Percentiles rank a stretch among this genome's conserved stretches.
Evolutionary conservation across 1,140 invertebrate species (phyloP).

Genomic region (Drosophila prosaltans): DNA sequence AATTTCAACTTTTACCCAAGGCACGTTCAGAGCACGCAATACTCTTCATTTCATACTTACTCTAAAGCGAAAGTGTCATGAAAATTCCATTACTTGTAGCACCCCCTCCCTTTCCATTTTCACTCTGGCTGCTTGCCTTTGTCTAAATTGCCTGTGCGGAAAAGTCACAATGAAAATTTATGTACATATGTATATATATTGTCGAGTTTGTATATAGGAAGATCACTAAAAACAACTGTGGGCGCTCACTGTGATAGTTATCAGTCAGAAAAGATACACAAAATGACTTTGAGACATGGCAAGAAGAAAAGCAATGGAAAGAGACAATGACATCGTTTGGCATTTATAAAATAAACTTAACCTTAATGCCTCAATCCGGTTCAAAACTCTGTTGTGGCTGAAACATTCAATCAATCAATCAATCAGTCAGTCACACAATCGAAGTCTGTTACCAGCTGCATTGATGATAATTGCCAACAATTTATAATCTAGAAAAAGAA

Average conservation of each 20-base stretch:
- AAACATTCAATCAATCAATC: slow-evolving; percentile 42
- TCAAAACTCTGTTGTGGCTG: not conserved
- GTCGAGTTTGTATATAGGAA: slow-evolving; percentile 32
- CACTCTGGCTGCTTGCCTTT: not conserved
- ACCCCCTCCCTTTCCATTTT: too few relatives aligned
- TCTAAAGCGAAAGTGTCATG: slow-evolving; percentile 69
- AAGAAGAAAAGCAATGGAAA: slow-evolving; percentile 14
- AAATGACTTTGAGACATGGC: not conserved
- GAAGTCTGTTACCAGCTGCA: slow-evolving; percentile 38
- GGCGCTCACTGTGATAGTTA: slow-evolving; percentile 18
- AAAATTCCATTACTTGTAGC: slow-evolving; percentile 30
- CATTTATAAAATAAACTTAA: slow-evolving; percentile 66
- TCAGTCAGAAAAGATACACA: not conserved
- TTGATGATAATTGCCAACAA: slow-evolving; percentile 36
- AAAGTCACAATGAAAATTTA: slow-evolving; percentile 57
- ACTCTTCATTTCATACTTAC: not conserved
- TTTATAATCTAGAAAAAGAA: slow-evolving; percentile 15
- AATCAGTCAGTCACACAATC: slow-evolving; percentile 45
- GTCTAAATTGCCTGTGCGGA: slow-evolving; percentile 13
- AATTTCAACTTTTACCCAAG: slow-evolving; percentile 66
- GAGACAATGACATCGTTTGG: slow-evolving; percentile 74
- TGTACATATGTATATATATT: slow-evolving; percentile 18
- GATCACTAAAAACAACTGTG: slow-evolving; percentile 14
- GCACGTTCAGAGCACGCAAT: slow-evolving; percentile 65
- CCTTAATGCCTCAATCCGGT: slow-evolving; percentile 57